phyloP scores from a whole-genome alignment of 2,113 vertebrate genomes.

The Sprattus sprattus region DNA sequence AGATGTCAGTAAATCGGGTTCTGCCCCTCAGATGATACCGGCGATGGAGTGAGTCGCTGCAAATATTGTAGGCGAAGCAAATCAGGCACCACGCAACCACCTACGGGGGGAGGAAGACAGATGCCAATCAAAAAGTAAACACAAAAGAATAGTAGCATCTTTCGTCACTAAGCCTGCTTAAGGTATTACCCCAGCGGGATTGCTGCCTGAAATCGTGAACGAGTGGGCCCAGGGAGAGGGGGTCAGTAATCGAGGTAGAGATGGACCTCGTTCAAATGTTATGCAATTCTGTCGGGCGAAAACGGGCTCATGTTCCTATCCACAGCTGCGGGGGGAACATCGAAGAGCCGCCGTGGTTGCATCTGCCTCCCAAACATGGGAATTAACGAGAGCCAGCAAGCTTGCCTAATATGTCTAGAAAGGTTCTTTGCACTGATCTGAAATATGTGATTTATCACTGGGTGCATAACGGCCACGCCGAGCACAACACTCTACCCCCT shows the following conservation, averaged over 20 bases:
- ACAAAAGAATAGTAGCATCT: constrained; percentile 4
- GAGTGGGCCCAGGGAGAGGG: constrained; percentile 18
- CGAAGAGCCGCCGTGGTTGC: not conserved
- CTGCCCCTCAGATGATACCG: not conserved
- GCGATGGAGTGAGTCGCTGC: not conserved
- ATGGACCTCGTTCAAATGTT: constrained; percentile 41
- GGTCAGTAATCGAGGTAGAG: constrained; percentile 30
- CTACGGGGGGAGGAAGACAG: constrained; percentile 1
- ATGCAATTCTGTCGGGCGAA: constrained; percentile 49
- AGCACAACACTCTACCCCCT: not conserved
- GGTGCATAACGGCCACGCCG: not conserved
- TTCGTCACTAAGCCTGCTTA: constrained; percentile 25
- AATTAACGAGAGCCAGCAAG: constrained; percentile 13
- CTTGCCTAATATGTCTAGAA: constrained; percentile 19
- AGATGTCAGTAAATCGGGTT: not conserved
- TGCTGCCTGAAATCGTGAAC: not conserved
- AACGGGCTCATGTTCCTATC: not conserved
- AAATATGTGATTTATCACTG: not conserved
- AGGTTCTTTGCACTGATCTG: not conserved
- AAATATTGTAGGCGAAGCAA: not conserved
- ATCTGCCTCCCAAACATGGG: not conserved
- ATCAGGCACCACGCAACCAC: not conserved
- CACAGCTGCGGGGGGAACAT: not conserved
- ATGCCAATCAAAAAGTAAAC: constrained; percentile 13
- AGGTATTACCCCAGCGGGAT: not conserved